Base-by-base conservation (phyloP, 2,113 vertebrate genomes). In the Cnemophilus loriae region DNA sequence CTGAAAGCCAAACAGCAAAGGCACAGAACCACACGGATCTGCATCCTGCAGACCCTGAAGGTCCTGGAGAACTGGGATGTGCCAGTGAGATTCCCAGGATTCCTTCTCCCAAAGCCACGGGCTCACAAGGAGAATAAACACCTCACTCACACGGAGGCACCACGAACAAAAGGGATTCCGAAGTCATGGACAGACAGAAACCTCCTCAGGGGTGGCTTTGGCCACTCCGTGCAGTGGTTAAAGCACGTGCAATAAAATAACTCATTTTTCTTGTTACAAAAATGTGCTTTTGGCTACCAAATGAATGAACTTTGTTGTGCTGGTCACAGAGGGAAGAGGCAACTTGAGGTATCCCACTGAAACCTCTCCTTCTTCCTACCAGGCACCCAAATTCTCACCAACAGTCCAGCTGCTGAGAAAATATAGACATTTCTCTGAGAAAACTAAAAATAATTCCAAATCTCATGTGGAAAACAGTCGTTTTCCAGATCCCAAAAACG, bases 181-280 rank as follows among this genome's bases (percentile, higher is more conserved):
- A 24, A 76, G 27, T 1, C 28, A 39, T 1, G 26, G 70, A 7
- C 21, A 44, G 83, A n/a, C 5, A 28, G 0, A n/a, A 69, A 56
- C 9, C 11, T 33, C 39, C 23, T 35, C 75, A 28, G 5, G 9
- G 8, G 26, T 3, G 32, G 32, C 42, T 78, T 9, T 28, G 74
- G 52, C 20, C 30, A 18, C 47, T 70, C 35, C n/a, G 26, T 32
- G 55, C n/a, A 0, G 0, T 4, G 18, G 33, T 16, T 47, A 56
- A 44, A 78, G n/a, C 27, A n/a, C 2, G 0, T 11, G 24, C 1
- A 2, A 42, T 32, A 41, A 68, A 78, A 65, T 2, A 39, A 88
- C 3, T 5, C 2, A 0, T 10, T 21, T 33, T 65, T n/a, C 47
- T 41, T 44, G 1, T 55, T 26, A 33, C 7, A 8, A 27, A 57